These are phyloP conservation scores for Phocoena phocoena DNA, from an alignment of 2,113 vertebrate genomes.

Conservation along the genomic window DNA sequence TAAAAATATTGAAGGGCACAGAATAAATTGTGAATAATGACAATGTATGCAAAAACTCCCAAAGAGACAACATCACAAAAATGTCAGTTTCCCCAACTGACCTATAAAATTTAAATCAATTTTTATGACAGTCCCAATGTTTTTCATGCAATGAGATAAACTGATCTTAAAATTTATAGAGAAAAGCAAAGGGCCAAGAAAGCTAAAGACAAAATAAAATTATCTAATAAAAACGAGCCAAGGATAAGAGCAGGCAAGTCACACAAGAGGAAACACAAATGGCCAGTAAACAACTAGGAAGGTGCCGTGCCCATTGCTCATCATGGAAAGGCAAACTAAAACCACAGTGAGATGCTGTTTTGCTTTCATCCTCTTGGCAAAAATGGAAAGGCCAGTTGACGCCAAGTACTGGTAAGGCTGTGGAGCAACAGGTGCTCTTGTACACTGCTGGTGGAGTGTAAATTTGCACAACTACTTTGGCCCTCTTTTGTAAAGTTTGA, in stretches of 20 bases:
- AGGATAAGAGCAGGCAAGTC: not conserved
- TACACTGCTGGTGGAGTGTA: no score
- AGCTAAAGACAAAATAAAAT: not conserved
- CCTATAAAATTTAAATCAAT: not conserved
- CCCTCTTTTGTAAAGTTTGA: not conserved
- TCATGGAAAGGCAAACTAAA: not conserved
- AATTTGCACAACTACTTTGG: not conserved
- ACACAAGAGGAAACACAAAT: not conserved
- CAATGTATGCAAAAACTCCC: not conserved
- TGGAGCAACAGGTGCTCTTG: no score
- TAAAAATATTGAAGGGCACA: not conserved
- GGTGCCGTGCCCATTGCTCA: no score
- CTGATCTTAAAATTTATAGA: not conserved
- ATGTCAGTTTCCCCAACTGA: not conserved
- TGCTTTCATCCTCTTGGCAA: not conserved
- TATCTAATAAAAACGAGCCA: not conserved
- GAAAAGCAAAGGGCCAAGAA: not conserved
- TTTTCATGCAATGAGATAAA: not conserved
- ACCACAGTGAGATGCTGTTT: not conserved
- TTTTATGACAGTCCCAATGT: not conserved
- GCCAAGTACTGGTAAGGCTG: not conserved
- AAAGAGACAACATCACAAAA: not conserved
- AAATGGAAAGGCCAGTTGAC: not conserved
- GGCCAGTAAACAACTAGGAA: not conserved
- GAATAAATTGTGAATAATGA: not conserved